phyloP scores from a whole-genome alignment of 2,797 vertebrate species.

The Thunnus albacares region DNA sequence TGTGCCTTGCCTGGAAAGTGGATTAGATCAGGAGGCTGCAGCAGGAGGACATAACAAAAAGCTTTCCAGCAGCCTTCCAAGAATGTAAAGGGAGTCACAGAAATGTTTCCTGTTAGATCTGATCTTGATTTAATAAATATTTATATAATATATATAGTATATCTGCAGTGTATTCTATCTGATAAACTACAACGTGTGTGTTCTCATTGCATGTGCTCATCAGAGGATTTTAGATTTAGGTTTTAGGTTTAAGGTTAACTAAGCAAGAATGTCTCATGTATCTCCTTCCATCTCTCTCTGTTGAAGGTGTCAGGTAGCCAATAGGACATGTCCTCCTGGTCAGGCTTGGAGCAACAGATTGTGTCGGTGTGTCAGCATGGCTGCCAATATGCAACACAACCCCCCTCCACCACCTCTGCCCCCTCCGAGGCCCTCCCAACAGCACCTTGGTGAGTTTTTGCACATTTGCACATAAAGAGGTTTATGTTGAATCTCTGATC shows the following conservation, averaged over 20 bases:
- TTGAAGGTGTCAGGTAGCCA: constrained; percentile 70
- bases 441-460: constrained; percentile 64
- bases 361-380: constrained; percentile 63
- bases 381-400: constrained; percentile 36
- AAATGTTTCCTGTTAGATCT: too few species aligned
- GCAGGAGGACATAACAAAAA: too few species aligned
- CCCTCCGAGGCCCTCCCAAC: constrained; percentile 53
- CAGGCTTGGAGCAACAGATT: constrained; percentile 71
- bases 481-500: not conserved
- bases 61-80: too few species aligned
- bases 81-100: too few species aligned
- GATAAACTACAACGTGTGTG: too few species aligned
- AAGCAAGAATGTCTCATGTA: not conserved
- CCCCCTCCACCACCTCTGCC: constrained; percentile 45
- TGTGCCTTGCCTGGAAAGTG: too few species aligned
- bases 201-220: too few species aligned
- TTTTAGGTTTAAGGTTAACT: not conserved
- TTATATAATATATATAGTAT: too few species aligned
- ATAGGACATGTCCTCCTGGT: constrained; percentile 70
- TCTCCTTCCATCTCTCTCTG: constrained; percentile 8
- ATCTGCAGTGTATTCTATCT: too few species aligned
- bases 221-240: too few species aligned
- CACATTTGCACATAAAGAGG: constrained; percentile 7
- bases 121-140: too few species aligned
- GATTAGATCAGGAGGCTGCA: too few species aligned